phyloP scores from a whole-genome alignment of 1,140 invertebrate species.

The Leptinotarsa lineolata region DNA sequence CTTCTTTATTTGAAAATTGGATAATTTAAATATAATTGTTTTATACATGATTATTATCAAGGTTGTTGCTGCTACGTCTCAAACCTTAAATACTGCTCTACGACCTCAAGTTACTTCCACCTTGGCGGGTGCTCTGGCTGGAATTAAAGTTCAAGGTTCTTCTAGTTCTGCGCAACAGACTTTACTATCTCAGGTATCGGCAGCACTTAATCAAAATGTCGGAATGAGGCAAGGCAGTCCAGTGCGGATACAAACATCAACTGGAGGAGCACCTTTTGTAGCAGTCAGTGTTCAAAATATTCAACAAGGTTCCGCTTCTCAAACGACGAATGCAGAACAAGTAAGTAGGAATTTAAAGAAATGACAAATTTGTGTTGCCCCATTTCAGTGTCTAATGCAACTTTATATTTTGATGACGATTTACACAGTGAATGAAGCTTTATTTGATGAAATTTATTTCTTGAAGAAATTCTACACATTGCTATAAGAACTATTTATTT shows the following conservation, averaged over 20 bases:
- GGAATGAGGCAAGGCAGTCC: slow-evolving; percentile 54
- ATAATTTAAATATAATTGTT: too few species aligned
- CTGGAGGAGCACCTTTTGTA: slow-evolving; percentile 57
- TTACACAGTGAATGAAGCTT: neutral
- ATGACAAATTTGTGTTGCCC: slow-evolving; percentile 30
- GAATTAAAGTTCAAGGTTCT: slow-evolving; percentile 58
- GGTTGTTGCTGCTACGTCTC: slow-evolving; percentile 60
- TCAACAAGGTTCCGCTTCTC: slow-evolving; percentile 24
- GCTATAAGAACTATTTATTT: slow-evolving; percentile 2
- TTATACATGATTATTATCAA: slow-evolving; percentile 29
- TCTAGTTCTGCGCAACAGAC: slow-evolving; percentile 54
- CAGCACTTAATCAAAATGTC: slow-evolving; percentile 55
- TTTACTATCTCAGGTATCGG: slow-evolving; percentile 55
- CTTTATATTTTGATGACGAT: slow-evolving; percentile 1
- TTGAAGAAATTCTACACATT: slow-evolving; percentile 15
- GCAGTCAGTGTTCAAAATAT: slow-evolving; percentile 57
- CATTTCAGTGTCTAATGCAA: neutral
- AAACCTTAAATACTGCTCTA: slow-evolving; percentile 56
- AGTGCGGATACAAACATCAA: slow-evolving; percentile 58
- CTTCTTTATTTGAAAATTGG: too few species aligned
- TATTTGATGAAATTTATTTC: slow-evolving; percentile 13
- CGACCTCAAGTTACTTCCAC: slow-evolving; percentile 55
- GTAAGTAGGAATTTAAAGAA: slow-evolving; percentile 55
- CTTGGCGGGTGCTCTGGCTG: slow-evolving; percentile 53
- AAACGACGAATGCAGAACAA: slow-evolving; percentile 46